phyloP scores from a whole-genome alignment of 2,888 invertebrate species.

The Synergus laeviventris region DNA sequence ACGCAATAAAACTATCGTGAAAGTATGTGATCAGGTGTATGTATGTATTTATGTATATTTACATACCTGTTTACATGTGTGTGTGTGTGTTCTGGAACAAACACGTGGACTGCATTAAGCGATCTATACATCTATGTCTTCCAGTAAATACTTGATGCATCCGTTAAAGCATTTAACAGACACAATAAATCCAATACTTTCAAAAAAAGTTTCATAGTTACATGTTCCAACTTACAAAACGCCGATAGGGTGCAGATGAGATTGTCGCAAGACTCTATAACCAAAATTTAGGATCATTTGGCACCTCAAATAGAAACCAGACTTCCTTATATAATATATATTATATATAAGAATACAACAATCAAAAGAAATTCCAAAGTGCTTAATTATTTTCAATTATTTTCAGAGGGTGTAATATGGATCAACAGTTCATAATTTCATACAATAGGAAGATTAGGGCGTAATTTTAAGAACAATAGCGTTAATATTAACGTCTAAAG shows the following conservation, averaged over 20 bases:
- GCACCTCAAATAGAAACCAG: not conserved
- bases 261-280: not conserved
- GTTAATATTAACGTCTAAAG: conserved; percentile 6
- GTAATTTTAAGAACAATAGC: not conserved
- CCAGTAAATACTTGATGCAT: not conserved
- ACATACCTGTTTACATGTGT: not conserved
- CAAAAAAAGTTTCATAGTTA: not conserved
- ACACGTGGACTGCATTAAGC: not conserved
- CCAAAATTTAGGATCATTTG: not conserved
- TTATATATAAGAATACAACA: not conserved
- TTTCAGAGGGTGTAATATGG: not conserved
- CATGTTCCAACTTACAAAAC: not conserved
- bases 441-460: not conserved
- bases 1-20: not conserved
- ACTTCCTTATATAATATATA: no score
- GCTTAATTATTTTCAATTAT: no score
- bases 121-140: not conserved
- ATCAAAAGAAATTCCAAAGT: not conserved
- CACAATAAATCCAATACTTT: not conserved
- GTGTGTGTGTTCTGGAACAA: not conserved
- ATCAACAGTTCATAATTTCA: not conserved
- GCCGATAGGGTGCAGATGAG: not conserved
- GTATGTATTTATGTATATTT: not conserved
- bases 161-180: no score
- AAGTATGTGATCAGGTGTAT: not conserved